Percentiles rank a stretch among this genome's conserved stretches.
Evolutionary conservation across 2,797 vertebrate species (phyloP).

Genomic region (Mus minutoides): DNA sequence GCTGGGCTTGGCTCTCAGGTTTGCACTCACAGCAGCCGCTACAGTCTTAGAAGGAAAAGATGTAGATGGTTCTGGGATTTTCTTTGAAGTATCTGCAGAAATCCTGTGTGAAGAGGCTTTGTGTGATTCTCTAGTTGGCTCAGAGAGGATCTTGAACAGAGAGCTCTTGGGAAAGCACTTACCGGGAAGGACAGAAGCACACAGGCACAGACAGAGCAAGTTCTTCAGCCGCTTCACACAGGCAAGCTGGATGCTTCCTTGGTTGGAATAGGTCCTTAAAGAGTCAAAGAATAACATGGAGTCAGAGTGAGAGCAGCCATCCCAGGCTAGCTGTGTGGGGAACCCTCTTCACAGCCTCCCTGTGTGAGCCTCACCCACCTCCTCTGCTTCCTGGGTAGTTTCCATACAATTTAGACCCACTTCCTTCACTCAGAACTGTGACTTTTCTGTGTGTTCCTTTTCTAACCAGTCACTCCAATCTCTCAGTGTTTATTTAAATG

Average conservation of each 20-base stretch:
- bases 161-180: neutral
- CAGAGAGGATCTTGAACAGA: slow-evolving; percentile 7
- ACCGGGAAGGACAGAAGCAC: neutral
- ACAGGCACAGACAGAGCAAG: neutral
- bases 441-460: neutral
- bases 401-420: neutral
- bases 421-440: neutral
- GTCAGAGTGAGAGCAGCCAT: neutral
- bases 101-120: neutral
- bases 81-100: neutral
- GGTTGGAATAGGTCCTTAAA: neutral
- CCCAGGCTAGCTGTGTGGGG: neutral
- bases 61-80: neutral
- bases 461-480: neutral
- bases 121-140: slow-evolving; percentile 18
- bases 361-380: neutral
- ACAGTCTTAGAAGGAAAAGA: neutral
- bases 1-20: neutral
- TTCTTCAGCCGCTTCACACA: neutral
- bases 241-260: neutral
- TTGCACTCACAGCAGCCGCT: neutral
- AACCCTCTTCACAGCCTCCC: neutral
- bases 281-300: neutral
- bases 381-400: neutral
- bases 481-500: slow-evolving; percentile 24